Conservation (phyloP, 2,888 invertebrate genomes). For the Patella ulyssiponensis region DNA sequence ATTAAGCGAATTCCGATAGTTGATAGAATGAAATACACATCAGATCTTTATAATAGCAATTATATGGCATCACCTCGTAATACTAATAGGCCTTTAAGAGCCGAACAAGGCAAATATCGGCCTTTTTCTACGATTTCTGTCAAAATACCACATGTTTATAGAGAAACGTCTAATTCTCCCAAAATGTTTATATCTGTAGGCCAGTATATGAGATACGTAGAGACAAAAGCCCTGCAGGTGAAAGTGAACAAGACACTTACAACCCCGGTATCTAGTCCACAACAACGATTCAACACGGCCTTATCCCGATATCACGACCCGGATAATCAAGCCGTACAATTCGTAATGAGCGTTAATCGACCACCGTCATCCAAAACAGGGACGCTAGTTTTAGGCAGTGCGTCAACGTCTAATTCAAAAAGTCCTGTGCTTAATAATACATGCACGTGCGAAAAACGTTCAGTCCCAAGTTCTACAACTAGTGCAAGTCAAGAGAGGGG, state of each 20-base stretch:
- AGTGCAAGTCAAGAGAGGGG: too few relatives aligned
- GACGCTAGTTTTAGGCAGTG: too few relatives aligned
- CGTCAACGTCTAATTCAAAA: too few relatives aligned
- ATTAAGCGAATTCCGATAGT: background rate
- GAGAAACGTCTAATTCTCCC: background rate
- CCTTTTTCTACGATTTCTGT: conserved; percentile 35
- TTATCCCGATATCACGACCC: background rate
- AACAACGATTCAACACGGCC: background rate
- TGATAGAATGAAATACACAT: background rate
- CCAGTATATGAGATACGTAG: conserved; percentile 4
- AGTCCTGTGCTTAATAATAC: too few relatives aligned
- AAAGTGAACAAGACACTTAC: background rate
- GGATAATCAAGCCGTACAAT: background rate
- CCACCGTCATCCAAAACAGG: background rate
- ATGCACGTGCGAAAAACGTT: too few relatives aligned
- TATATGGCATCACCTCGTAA: background rate
- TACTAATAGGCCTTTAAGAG: conserved; percentile 28
- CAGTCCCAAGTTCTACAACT: too few relatives aligned
- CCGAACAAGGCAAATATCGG: conserved; percentile 32
- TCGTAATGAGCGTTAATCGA: background rate
- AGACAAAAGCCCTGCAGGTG: background rate
- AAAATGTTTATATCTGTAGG: background rate
- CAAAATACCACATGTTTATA: background rate
- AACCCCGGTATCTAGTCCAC: background rate
- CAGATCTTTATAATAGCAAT: background rate